Percentiles rank a stretch among this genome's conserved stretches.
Conservation (phyloP, 2,113 vertebrate species). For the Bolborhynchus lineola region DNA sequence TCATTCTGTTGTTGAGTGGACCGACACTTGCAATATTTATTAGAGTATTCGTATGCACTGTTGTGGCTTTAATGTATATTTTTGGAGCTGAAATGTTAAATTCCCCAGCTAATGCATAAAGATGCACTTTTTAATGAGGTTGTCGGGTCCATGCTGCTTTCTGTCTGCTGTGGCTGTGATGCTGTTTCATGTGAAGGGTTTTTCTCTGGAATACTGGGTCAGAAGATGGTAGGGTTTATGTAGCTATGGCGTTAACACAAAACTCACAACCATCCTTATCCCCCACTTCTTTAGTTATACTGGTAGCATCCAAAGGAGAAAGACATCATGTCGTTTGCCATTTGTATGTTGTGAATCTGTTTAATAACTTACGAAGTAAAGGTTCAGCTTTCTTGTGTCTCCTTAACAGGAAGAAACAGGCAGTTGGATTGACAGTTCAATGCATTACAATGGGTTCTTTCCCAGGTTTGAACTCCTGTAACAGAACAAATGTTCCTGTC, state of each 20-base stretch:
- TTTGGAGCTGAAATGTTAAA: not conserved
- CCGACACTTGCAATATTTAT: not conserved
- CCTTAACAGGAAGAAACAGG: not conserved
- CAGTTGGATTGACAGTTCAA: not conserved
- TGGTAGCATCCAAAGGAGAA: not conserved
- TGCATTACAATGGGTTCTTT: not conserved
- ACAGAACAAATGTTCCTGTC: constrained; percentile 23
- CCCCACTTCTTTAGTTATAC: not conserved
- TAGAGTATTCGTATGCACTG: not conserved
- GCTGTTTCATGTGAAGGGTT: not conserved
- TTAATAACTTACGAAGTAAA: not conserved
- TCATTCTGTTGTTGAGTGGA: not conserved
- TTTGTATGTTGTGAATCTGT: not conserved
- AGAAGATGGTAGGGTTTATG: not conserved
- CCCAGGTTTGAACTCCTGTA: not conserved
- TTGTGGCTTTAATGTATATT: not conserved
- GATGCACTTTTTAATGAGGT: not conserved
- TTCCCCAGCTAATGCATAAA: not conserved
- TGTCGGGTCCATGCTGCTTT: not conserved
- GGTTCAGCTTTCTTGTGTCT: not conserved
- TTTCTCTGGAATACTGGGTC: not conserved
- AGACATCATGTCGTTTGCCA: not conserved
- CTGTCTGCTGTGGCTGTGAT: not conserved
- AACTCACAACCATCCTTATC: not conserved
- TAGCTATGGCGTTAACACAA: not conserved